Evolutionary conservation across 2,888 invertebrate genomes (phyloP).

Genomic region (Matsumyia berberina): DNA sequence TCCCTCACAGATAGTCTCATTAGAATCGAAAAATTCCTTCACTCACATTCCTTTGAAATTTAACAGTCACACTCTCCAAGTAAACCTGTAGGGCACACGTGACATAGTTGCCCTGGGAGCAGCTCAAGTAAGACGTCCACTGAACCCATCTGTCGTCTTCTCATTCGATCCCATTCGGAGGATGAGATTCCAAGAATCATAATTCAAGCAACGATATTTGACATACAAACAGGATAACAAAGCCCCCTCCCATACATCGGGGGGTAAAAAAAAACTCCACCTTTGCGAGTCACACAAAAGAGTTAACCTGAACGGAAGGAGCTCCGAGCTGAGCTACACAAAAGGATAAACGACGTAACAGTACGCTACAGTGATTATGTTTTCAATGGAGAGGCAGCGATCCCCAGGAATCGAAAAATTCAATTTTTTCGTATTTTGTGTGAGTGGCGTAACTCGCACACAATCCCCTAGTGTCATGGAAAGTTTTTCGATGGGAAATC

Average conservation of each 20-base stretch:
- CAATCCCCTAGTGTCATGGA: too few relatives aligned
- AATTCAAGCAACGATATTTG: not conserved
- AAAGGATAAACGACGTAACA: conserved; percentile 3
- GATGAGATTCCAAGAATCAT: not conserved
- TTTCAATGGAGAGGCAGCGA: conserved; percentile 10
- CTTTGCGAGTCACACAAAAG: conserved; percentile 13
- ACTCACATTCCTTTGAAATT: too few relatives aligned
- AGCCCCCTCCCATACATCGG: not conserved
- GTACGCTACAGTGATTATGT: conserved; percentile 28
- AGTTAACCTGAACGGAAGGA: not conserved
- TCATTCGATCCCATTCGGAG: too few relatives aligned
- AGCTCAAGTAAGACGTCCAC: not conserved
- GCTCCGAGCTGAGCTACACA: conserved; percentile 6
- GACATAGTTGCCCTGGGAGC: not conserved
- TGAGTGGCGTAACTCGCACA: too few relatives aligned
- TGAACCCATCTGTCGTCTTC: too few relatives aligned
- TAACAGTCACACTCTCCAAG: too few relatives aligned
- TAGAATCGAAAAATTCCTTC: too few relatives aligned
- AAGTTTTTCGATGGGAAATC: not conserved
- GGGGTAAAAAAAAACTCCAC: not conserved
- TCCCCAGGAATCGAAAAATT: conserved; percentile 21
- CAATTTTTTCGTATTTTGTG: too few relatives aligned
- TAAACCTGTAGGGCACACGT: too few relatives aligned
- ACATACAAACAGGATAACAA: not conserved
- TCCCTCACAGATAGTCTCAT: too few relatives aligned